Percentiles rank a stretch among this genome's conserved stretches.
phyloP scores from a whole-genome alignment of 1,140 invertebrate species.

The Caenorhabditis remanei region DNA sequence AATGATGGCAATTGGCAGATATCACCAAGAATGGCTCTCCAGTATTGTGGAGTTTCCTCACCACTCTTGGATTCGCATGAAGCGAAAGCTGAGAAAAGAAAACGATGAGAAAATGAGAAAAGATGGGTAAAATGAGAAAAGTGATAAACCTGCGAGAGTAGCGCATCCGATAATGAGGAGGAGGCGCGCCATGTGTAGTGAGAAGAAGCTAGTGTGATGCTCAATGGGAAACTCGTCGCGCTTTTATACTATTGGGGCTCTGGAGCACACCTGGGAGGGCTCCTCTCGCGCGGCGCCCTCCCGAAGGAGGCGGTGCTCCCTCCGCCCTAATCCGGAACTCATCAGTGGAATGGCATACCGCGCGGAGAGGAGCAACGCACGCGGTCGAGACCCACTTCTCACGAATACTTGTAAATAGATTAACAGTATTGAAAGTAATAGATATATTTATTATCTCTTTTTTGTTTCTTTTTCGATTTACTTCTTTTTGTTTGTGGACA shows the following conservation, averaged over 20 bases:
- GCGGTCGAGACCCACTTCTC: conserved; percentile 14
- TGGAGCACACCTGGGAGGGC: conserved; percentile 44
- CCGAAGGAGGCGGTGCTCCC: conserved; percentile 33
- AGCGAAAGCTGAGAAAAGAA: conserved; percentile 50
- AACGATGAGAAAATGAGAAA: conserved; percentile 10
- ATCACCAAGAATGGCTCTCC: conserved; percentile 74
- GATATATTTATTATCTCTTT: background rate
- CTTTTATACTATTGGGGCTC: conserved; percentile 37
- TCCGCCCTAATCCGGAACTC: conserved; percentile 55
- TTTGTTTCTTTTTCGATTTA: background rate
- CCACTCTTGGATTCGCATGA: conserved; percentile 57
- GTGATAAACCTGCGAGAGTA: conserved; percentile 52
- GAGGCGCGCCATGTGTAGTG: conserved; percentile 54
- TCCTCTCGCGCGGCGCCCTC: conserved; percentile 28
- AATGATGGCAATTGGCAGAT: conserved; percentile 74
- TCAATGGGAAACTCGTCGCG: conserved; percentile 49
- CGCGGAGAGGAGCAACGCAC: conserved; percentile 20
- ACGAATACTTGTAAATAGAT: conserved; percentile 52
- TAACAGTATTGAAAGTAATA: background rate
- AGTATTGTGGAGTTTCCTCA: conserved; percentile 68
- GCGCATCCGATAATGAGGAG: conserved; percentile 54
- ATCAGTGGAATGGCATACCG: conserved; percentile 54
- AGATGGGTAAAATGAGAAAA: conserved; percentile 5
- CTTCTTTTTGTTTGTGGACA: conserved; percentile 7
- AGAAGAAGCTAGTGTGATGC: conserved; percentile 55